Evolutionary conservation across 2,797 vertebrate species (phyloP), one percentile per base, ranked within the genome.

Genomic region (Tapirus indicus): DNA sequence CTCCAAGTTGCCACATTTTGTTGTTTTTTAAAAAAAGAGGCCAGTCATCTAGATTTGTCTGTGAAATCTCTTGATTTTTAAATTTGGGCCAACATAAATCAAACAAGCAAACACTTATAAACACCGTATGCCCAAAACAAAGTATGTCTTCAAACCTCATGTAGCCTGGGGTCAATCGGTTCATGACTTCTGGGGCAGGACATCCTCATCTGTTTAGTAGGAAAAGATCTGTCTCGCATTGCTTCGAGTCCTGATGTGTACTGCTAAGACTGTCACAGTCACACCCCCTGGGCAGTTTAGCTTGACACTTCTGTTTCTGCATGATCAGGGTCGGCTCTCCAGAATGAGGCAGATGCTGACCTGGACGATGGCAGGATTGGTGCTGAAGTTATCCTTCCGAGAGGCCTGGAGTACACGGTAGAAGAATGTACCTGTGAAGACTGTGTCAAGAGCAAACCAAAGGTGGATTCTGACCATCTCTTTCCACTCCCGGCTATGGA

Each of bases 401-500:
- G 96, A 89, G 97, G 95, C 44, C 95, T 95, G 74, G 97, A 79
- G 92, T 98, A 98, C 90, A 98, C 98, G 3, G 97, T 98, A 44
- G 98, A 98, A 95, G 98, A 98, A 91, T 98, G 98, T 27, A 98
- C 95, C 52, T 98, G 98, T 87, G 97, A 98, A 88, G 98, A 98
- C 95, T 99, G 98, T 91, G 97, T 93, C 94, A 88, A 66, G 78
- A 95, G 85, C 88, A 96, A 97, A 91, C 41, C n/a, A 6, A 97
- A 97, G 64, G 52, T 64, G 4, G 97, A 95, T 91, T 97, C 93
- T 95, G 98, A 99, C 92, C 98, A 98, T 69, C 98, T 97, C 88
- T 99, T 99, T 92, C 99, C 99, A 25, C 97, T 99, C 69, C 99
- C 99, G 38, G 99, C 99, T 69, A 99, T 99, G 75, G 99, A 99